These are phyloP conservation scores for Strix uralensis DNA, from an alignment of 2,113 vertebrate species.

Conservation along the genomic window DNA sequence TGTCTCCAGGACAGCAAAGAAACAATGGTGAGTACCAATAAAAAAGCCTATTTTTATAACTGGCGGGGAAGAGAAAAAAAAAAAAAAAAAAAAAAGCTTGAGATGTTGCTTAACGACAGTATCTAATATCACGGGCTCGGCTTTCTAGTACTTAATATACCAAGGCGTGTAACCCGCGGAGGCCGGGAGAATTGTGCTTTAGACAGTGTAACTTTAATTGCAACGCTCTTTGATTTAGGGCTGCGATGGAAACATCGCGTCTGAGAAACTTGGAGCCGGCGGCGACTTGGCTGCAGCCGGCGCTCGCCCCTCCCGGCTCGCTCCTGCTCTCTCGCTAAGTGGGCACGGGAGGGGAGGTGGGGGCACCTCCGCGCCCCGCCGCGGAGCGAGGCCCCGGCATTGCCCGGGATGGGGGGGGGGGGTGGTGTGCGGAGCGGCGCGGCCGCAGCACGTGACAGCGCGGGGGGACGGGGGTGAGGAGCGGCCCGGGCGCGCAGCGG, in stretches of 20 bases:
- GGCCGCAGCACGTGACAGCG: background rate
- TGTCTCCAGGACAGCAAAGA: conserved; percentile 96
- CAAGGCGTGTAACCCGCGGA: conserved; percentile 46
- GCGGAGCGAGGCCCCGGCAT: background rate
- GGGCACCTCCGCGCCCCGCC: conserved; percentile 3
- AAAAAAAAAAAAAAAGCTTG: conserved; percentile 37
- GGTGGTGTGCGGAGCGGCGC: background rate
- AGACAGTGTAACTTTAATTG: conserved; percentile 76
- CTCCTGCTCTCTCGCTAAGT: background rate
- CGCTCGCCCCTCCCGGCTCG: background rate
- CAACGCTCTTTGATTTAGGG: conserved; percentile 72
- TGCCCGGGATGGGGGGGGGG: background rate
- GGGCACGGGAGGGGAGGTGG: background rate
- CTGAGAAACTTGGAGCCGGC: conserved; percentile 73
- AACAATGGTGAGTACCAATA: conserved; percentile 95
- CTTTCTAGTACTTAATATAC: conserved; percentile 65
- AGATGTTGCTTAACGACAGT: conserved; percentile 73
- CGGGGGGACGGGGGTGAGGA: conserved; percentile 23
- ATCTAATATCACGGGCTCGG: conserved; percentile 34
- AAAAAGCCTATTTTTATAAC: conserved; percentile 75
- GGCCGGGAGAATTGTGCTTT: conserved; percentile 55
- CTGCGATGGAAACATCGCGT: conserved; percentile 65
- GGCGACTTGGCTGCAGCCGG: background rate
- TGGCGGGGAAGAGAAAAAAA: background rate
- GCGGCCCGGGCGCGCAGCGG: background rate